These are phyloP conservation scores for Phytoseiulus persimilis DNA, from an alignment of 2,888 invertebrate species.

Conservation along the genomic window DNA sequence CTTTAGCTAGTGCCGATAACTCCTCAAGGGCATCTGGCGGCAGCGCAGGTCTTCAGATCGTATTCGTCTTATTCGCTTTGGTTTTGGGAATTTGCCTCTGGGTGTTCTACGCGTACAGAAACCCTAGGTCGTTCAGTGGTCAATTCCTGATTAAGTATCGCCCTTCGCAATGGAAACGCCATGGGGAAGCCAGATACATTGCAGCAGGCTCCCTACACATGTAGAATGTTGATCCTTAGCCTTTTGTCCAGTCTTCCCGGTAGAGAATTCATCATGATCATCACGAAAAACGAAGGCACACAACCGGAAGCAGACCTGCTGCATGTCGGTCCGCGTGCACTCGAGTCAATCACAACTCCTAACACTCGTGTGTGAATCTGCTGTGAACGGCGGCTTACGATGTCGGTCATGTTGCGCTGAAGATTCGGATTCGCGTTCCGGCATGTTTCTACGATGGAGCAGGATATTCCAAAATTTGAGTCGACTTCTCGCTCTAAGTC, in stretches of 20 bases:
- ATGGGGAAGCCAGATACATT: constrained; percentile 84
- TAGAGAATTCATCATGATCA: not conserved
- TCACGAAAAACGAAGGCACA: not conserved
- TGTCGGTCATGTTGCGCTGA: not conserved
- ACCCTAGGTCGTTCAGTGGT: constrained; percentile 89
- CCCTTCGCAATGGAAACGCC: constrained; percentile 79
- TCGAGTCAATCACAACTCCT: not conserved
- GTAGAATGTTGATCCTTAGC: constrained; percentile 52
- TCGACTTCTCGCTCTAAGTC: not conserved
- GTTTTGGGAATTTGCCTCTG: constrained; percentile 65
- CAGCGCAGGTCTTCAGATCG: constrained; percentile 58
- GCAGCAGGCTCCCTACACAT: constrained; percentile 83
- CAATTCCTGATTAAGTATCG: constrained; percentile 95
- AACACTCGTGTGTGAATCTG: not conserved
- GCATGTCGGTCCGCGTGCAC: not conserved
- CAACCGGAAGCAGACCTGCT: constrained; percentile 1
- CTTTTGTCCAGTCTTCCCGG: not conserved
- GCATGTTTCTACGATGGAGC: not conserved
- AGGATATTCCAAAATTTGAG: not conserved
- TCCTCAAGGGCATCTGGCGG: constrained; percentile 49
- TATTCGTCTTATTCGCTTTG: constrained; percentile 63
- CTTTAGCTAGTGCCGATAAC: constrained; percentile 33
- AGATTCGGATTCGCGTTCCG: not conserved
- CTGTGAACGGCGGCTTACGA: not conserved
- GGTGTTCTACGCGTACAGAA: constrained; percentile 86